Base-by-base conservation (phyloP, 1,140 invertebrate species). In the Ptiloglossa arizonensis region DNA sequence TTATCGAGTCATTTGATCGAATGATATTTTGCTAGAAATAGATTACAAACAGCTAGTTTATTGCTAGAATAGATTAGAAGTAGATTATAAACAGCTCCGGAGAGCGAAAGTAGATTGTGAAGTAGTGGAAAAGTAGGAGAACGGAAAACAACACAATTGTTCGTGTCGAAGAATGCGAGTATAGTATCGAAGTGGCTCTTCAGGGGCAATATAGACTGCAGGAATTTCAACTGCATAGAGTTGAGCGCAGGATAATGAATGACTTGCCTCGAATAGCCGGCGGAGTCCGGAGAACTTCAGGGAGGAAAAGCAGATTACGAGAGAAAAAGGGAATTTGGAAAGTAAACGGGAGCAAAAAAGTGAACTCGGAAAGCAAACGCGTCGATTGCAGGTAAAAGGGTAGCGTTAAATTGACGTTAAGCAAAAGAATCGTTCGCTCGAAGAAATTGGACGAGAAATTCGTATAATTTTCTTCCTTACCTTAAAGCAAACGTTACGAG, bases 141-240 rank as follows among this genome's bases (percentile, higher is more conserved):
- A 15, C 5, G 46, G 32, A 13, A n/a, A n/a, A 32, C n/a, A 24
- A 19, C 0, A 27, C 24, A 24, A 9, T 13, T 24, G 17, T 46
- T 13, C 24, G 5, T 2, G 17, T 2, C 17, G 35, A n/a, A 50
- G 46, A 50, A 50, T 54, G 27, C 27, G 29, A 59, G 32, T 13
- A n/a, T 38, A 59, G 32, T 19, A 24, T 38, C 29, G 15, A 52
- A 54, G n/a, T 67, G 29, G 38, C 50, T 48, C 38, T 67, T 75
- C 44, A 59, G 41, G n/a, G 5, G n/a, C 52, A 27, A 38, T 68
- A 68, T 75, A 67, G 72, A 44, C 5, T 38, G 48, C 52, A 73
- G 59, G 35, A 50, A 54, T 41, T 19, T n/a, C 52, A 22, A 50
- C 13, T 32, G 13, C 22, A 19, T 46, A 57, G 27, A 24, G 63